Evolutionary conservation across 2,113 vertebrate species (phyloP).

Genomic region (Melospiza georgiana): DNA sequence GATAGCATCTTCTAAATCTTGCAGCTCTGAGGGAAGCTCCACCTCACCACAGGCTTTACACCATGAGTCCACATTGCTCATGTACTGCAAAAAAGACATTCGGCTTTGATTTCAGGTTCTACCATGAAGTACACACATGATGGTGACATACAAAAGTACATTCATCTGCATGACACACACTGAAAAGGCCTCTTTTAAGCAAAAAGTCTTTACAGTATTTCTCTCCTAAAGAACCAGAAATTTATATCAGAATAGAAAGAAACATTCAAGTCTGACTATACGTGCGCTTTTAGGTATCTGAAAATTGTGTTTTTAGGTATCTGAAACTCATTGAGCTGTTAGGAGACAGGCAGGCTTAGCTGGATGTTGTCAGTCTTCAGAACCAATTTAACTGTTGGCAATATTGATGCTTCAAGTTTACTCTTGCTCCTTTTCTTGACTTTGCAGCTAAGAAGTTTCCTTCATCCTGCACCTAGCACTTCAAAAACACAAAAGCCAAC

Average conservation of each 20-base stretch:
- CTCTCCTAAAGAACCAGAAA: not conserved
- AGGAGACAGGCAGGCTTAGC: not conserved
- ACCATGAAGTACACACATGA: not conserved
- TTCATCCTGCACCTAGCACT: not conserved
- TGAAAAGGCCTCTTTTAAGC: not conserved
- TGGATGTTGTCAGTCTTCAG: not conserved
- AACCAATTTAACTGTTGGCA: not conserved
- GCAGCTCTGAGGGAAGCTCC: conserved; percentile 94
- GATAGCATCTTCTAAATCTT: conserved; percentile 96
- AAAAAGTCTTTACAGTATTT: not conserved
- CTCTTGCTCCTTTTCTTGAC: not conserved
- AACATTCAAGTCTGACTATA: not conserved
- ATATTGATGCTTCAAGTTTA: not conserved
- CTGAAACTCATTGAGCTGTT: not conserved
- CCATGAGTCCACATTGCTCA: conserved; percentile 97
- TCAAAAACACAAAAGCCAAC: not conserved
- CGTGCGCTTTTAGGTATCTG: not conserved
- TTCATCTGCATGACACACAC: not conserved
- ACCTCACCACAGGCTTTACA: conserved; percentile 97
- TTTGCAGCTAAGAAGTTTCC: not conserved
- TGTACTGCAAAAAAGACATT: conserved; percentile 79
- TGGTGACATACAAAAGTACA: not conserved
- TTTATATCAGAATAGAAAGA: not conserved
- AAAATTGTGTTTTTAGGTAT: not conserved
- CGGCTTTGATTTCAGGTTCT: not conserved